Evolutionary conservation across 2,113 vertebrate species (phyloP), one percentile per base, ranked within the genome.

Genomic region (Tachycineta bicolor): DNA sequence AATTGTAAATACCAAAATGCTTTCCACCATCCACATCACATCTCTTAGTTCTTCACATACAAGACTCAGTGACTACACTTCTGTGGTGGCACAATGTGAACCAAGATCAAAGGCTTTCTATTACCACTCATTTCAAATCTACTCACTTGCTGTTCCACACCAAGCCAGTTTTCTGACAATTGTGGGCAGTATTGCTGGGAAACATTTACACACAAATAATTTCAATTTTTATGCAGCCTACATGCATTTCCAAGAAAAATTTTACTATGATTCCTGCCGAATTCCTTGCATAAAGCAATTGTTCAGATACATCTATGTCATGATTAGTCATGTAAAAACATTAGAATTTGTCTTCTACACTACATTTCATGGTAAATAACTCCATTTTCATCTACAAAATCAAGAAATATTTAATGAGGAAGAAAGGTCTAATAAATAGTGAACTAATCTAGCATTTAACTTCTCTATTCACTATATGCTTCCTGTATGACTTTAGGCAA

Each of bases 1-100:
- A 97, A 93, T 74, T 96, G 93, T 93, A 96, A 97, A 96, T 96
- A 83, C 90, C 88, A 74, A 83, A 83, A 87, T 24, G 15, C 47
- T 82, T 95, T 88, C 65, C 43, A 76, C 59, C 17, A 59, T 81
- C 49, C 65, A 74, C 50, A n/a, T 88, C 63, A 20, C 77, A 63
- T 44, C 39, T 90, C 37, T 62, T 55, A 56, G 46, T n/a, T 90
- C 90, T 81, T 92, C 85, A 85, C 43, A 47, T 39, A 69, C 29
- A 82, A 26, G 62, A 46, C 24, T 68, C 62, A 76, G 17, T 52
- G 86, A 47, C 71, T 76, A 14, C 50, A 55, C 43, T 92, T 59
- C 31, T 56, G 33, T 46, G 63, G 55, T 1, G 28, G 18, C 12
- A 58, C 37, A 79, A 25, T 23, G 14, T 43, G 31, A 77, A 44